A percentile compares a stretch with the other conserved stretches of the same genome.
Evolutionary conservation across 53 echinoderm and acorn worm genomes (phyloP).

Genomic region (Paracentrotus lividus): DNA sequence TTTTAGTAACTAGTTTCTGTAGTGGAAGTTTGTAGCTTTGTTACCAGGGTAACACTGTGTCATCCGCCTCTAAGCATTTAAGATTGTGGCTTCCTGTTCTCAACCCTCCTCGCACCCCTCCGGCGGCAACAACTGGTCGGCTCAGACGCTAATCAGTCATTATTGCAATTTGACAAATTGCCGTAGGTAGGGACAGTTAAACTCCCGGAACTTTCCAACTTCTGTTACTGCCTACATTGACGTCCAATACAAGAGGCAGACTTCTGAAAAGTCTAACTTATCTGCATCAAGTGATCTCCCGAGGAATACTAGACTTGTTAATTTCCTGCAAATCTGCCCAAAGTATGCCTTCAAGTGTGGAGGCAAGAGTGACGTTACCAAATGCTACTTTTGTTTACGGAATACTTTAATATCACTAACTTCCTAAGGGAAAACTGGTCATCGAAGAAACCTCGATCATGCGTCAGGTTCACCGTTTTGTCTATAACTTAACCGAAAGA

Average conservation of each 20-base stretch:
- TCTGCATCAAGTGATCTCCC: not conserved
- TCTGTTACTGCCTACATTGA: slow-evolving; percentile 30
- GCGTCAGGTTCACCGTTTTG: slow-evolving; percentile 11
- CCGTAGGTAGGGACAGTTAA: slow-evolving; percentile 51
- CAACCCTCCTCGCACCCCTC: slow-evolving; percentile 62
- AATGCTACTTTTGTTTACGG: slow-evolving; percentile 49
- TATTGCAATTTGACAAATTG: slow-evolving; percentile 66
- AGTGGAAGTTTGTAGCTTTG: slow-evolving; percentile 61
- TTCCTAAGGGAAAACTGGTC: slow-evolving; percentile 52
- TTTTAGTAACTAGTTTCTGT: slow-evolving; percentile 13
- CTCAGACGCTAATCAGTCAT: slow-evolving; percentile 32
- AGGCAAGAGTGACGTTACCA: slow-evolving; percentile 47
- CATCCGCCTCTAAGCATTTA: slow-evolving; percentile 45
- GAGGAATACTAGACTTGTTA: slow-evolving; percentile 70
- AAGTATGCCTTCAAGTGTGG: slow-evolving; percentile 27
- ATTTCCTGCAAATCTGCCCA: slow-evolving; percentile 49
- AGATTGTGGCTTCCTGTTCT: slow-evolving; percentile 70
- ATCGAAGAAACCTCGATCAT: not conserved
- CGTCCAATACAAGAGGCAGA: slow-evolving; percentile 48
- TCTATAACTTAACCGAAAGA: not conserved
- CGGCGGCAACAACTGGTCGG: slow-evolving; percentile 66
- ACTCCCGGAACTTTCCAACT: slow-evolving; percentile 62
- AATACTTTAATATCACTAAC: slow-evolving; percentile 18
- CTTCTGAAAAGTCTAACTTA: slow-evolving; percentile 16
- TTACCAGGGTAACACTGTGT: slow-evolving; percentile 68